Percentiles rank a stretch among this genome's conserved stretches.
These are phyloP conservation scores for Chorisops tibialis DNA, from an alignment of 2,888 invertebrate genomes.

Conservation along the genomic window DNA sequence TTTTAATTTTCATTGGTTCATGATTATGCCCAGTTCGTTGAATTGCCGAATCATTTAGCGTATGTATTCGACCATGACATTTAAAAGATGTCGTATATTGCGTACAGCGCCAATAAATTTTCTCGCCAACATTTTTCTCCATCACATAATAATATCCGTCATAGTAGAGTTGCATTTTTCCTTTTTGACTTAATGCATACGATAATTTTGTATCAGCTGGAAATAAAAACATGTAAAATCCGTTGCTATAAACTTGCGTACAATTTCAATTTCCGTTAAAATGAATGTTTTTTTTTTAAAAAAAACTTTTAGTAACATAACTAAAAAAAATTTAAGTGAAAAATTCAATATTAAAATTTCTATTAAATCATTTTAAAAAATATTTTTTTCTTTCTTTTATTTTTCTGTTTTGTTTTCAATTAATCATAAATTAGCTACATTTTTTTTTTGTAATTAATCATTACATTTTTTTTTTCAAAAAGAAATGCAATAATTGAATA, in stretches of 20 bases:
- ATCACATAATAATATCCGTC: slow-evolving; percentile 47
- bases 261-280: too few species aligned
- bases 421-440: background rate
- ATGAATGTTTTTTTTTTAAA: too few species aligned
- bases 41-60: slow-evolving; percentile 41
- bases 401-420: background rate
- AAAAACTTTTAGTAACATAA: too few species aligned
- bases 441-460: background rate
- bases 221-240: too few species aligned
- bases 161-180: slow-evolving; percentile 43
- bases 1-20: slow-evolving; percentile 32
- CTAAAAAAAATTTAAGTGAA: too few species aligned
- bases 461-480: background rate
- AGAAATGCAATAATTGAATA: background rate
- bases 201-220: too few species aligned
- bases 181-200: slow-evolving; percentile 44
- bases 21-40: slow-evolving; percentile 47
- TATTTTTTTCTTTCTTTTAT: background rate
- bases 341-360: too few species aligned
- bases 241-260: too few species aligned
- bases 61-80: slow-evolving; percentile 49
- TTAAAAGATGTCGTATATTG: slow-evolving; percentile 47
- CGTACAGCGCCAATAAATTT: slow-evolving; percentile 51
- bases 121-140: slow-evolving; percentile 46
- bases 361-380: too few species aligned